A percentile compares a stretch with the other conserved stretches of the same genome.
Conservation (phyloP, 2,797 vertebrate species). For the Podarcis lilfordi region DNA sequence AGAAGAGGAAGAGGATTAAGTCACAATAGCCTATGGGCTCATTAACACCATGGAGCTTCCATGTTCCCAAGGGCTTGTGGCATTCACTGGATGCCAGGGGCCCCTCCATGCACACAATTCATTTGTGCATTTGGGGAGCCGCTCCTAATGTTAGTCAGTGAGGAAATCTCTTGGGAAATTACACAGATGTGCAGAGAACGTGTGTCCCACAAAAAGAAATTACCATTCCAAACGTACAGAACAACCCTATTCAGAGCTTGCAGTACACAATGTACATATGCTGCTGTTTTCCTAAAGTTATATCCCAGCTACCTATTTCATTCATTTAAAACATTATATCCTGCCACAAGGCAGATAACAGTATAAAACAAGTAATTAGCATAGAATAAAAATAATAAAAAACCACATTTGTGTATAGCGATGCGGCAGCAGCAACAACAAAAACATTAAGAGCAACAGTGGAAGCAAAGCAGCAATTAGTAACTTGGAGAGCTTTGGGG, state of each 20-base stretch:
- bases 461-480: background rate
- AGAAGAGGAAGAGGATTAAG: conserved; percentile 25
- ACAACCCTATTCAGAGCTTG: background rate
- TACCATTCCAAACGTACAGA: background rate
- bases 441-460: background rate
- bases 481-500: background rate
- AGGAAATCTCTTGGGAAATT: background rate
- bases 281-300: background rate
- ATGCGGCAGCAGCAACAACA: background rate
- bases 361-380: background rate
- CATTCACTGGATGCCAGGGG: background rate
- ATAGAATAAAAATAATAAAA: background rate
- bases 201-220: background rate
- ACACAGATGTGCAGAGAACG: too few species aligned
- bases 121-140: background rate
- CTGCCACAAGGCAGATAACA: background rate
- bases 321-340: background rate
- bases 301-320: background rate
- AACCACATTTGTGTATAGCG: background rate
- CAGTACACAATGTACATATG: background rate
- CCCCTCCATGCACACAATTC: too few species aligned
- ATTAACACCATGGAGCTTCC: background rate
- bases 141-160: background rate
- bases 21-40: background rate
- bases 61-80: background rate